These are phyloP conservation scores for Notodonta ziczac DNA, from an alignment of 2,888 invertebrate genomes.

Conservation along the genomic window DNA sequence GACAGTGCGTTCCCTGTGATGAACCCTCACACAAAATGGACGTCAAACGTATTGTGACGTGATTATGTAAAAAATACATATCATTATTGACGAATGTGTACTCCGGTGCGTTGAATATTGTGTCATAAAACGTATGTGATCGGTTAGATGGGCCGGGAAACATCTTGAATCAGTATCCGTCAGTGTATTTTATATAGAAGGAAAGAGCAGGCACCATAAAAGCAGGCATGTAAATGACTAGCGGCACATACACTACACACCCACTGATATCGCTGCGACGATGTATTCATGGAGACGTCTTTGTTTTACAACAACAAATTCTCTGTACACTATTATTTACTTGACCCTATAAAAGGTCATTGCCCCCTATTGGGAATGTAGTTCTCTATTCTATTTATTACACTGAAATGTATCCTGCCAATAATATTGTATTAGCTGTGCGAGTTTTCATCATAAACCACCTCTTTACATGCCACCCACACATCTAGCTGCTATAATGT, in stretches of 20 bases:
- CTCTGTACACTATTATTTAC: slow-evolving; percentile 49
- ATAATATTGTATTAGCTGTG: slow-evolving; percentile 31
- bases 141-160: slow-evolving; percentile 7
- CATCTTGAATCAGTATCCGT: slow-evolving; percentile 3
- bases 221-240: slow-evolving; percentile 48
- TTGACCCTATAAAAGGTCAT: slow-evolving; percentile 61
- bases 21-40: slow-evolving; percentile 74
- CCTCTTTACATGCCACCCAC: slow-evolving; percentile 24
- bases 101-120: slow-evolving; percentile 18
- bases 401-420: slow-evolving; percentile 15
- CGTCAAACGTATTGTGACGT: slow-evolving; percentile 77
- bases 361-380: slow-evolving; percentile 47
- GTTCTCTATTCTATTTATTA: slow-evolving; percentile 18
- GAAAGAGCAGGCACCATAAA: slow-evolving; percentile 26
- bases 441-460: slow-evolving; percentile 18
- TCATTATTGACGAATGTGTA: slow-evolving; percentile 25
- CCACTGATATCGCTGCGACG: slow-evolving; percentile 19
- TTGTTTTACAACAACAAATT: slow-evolving; percentile 24
- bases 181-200: slow-evolving; percentile 11
- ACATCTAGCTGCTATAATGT: slow-evolving; percentile 25
- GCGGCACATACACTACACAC: slow-evolving; percentile 28
- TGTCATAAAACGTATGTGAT: slow-evolving; percentile 1
- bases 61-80: slow-evolving; percentile 75
- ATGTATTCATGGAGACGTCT: slow-evolving; percentile 24
- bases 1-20: slow-evolving; percentile 36